phyloP scores from a whole-genome alignment of 1,140 invertebrate species.

The Leptopilina clavipes region DNA sequence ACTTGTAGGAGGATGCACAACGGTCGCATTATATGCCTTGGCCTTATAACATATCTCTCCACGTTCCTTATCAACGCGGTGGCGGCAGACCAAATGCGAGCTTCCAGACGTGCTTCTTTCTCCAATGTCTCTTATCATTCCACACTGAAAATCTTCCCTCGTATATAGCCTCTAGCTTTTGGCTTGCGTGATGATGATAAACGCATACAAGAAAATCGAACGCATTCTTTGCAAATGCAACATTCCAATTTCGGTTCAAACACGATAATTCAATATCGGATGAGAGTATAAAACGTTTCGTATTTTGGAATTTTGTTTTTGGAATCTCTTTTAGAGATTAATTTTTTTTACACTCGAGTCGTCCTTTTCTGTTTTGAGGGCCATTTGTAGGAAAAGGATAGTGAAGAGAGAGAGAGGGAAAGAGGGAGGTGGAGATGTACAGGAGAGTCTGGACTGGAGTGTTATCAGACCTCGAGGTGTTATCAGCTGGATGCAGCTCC shows the following conservation, averaged over 20 bases:
- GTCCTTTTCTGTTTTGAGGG: not conserved
- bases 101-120: conserved; percentile 47
- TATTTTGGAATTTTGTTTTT: not conserved
- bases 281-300: too few relatives aligned
- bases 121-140: conserved; percentile 23
- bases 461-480: conserved; percentile 71
- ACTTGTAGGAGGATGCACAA: conserved; percentile 25
- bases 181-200: not conserved
- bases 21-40: conserved; percentile 24
- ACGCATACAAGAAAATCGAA: not conserved
- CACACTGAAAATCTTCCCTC: conserved; percentile 29
- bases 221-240: not conserved
- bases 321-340: not conserved
- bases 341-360: not conserved
- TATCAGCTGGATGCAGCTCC: conserved; percentile 70
- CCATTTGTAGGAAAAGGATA: conserved; percentile 48
- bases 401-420: conserved; percentile 19
- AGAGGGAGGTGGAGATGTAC: conserved; percentile 47
- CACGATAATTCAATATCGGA: too few relatives aligned
- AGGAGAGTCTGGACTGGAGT: conserved; percentile 67
- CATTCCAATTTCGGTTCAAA: not conserved
- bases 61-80: conserved; percentile 18
- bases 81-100: conserved; percentile 37
- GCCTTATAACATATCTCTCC: conserved; percentile 10
- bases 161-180: conserved; percentile 4